Evolutionary conservation across 2,113 vertebrate genomes (phyloP).

Genomic region (Cygnus atratus): DNA sequence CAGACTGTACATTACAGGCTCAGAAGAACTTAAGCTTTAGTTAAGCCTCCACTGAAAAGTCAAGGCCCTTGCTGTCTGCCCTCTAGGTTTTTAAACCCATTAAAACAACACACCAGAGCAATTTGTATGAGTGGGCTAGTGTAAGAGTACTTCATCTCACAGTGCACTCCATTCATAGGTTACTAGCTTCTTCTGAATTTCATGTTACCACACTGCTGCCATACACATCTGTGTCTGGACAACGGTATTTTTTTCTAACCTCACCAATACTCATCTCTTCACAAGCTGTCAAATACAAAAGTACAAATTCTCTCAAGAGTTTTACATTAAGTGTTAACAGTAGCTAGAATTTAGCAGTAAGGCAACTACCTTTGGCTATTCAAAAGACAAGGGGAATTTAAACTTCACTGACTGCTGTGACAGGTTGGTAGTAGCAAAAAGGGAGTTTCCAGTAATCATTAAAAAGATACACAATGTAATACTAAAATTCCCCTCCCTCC

Average conservation of each 20-base stretch:
- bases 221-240: background rate
- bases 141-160: background rate
- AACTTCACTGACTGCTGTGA: background rate
- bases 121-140: background rate
- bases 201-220: background rate
- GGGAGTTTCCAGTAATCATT: background rate
- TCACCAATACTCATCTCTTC: background rate
- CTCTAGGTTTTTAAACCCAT: background rate
- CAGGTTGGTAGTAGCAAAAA: background rate
- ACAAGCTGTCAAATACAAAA: background rate
- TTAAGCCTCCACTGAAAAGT: background rate
- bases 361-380: background rate
- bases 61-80: background rate
- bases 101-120: background rate
- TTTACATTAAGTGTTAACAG: background rate
- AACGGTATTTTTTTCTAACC: background rate
- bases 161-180: background rate
- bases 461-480: background rate
- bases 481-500: background rate
- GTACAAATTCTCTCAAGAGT: background rate
- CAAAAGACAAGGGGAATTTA: background rate
- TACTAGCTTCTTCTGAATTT: background rate
- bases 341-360: background rate
- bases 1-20: background rate
- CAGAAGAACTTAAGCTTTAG: background rate